Evolutionary conservation across 2,797 vertebrate species (phyloP).

Genomic region (Lagorchestes hirsutus): DNA sequence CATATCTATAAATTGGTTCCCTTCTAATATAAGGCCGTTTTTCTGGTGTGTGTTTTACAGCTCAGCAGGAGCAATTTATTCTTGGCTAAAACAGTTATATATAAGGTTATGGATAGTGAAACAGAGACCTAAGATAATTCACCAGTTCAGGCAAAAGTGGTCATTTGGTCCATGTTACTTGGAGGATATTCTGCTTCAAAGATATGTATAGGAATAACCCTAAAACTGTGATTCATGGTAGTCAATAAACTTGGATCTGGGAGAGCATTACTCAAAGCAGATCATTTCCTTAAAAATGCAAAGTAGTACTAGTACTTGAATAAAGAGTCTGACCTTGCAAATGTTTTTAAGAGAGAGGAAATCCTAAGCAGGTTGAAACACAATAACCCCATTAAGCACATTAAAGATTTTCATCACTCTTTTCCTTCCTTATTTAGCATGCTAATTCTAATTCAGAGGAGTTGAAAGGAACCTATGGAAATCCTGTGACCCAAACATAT

Average conservation of each 20-base stretch:
- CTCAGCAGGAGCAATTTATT: background rate
- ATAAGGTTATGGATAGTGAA: background rate
- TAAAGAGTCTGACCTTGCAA: background rate
- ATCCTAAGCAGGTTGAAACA: background rate
- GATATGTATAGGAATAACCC: background rate
- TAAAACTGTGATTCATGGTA: background rate
- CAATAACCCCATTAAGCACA: background rate
- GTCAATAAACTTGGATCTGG: background rate
- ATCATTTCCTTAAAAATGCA: background rate
- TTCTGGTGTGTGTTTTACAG: too few species aligned
- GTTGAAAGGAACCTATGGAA: conserved; percentile 44
- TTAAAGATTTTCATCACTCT: background rate
- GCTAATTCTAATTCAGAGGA: conserved; percentile 33
- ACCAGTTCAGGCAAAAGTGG: background rate
- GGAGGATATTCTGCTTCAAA: background rate
- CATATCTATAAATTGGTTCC: background rate
- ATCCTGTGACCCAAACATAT: conserved; percentile 35
- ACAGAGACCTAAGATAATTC: background rate
- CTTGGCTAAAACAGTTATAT: background rate
- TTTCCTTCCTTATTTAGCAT: conserved; percentile 53
- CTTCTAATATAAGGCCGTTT: background rate
- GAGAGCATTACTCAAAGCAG: background rate
- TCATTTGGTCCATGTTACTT: background rate
- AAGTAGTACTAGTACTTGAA: background rate
- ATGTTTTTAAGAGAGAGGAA: background rate